Base-by-base conservation (phyloP, 1,140 invertebrate species). In the Spodoptera frugiperda region DNA sequence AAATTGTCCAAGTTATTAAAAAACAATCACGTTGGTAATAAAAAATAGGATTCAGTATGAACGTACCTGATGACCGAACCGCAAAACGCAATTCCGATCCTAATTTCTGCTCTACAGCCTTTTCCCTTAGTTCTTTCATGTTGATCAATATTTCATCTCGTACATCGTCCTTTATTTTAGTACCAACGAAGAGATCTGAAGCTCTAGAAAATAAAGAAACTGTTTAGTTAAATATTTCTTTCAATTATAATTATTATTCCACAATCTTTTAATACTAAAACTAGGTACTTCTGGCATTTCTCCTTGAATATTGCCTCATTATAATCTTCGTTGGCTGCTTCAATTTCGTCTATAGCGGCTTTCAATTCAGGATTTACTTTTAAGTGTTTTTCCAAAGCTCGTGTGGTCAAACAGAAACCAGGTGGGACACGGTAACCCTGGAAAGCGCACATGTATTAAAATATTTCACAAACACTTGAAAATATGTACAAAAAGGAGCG, bases 401-500 rank as follows among this genome's bases (percentile, higher is more conserved):
- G 81, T 0, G 94, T 93, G 2, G 96, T 96, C 1, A 97, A 71
- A 77, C 96, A 96, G 78, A 96, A 95, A 17, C 96, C 96, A 70
- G 91, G 91, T 2, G 96, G 96, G 1, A 96, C 95, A 48, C 78
- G 76, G 77, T 93, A 93, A 33, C 87, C 89, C 90, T 93, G 72
- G 4, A 74, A 53, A 44, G 5, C 1, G 33, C 3, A 9, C 51
- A 39, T 3, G 0, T 44, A 67, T 53, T 44, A 4, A 25, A n/a
- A 44, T 19, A 17, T 19, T 1, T 2, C 12, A 17, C 39, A 25
- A 10, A 5, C 11, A 39, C 33, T 39, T 6, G 0, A 15, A 59
- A 15, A 25, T 49, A n/a, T 3, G 33, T 61, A 14, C 12, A 12
- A 9, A 21, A 12, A 59, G 71, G 33, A 10, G 33, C 33, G 6